Percentiles rank a stretch among this genome's conserved stretches.
Conservation (phyloP, 1,140 invertebrate species). For the Cardiocondyla obscurior region DNA sequence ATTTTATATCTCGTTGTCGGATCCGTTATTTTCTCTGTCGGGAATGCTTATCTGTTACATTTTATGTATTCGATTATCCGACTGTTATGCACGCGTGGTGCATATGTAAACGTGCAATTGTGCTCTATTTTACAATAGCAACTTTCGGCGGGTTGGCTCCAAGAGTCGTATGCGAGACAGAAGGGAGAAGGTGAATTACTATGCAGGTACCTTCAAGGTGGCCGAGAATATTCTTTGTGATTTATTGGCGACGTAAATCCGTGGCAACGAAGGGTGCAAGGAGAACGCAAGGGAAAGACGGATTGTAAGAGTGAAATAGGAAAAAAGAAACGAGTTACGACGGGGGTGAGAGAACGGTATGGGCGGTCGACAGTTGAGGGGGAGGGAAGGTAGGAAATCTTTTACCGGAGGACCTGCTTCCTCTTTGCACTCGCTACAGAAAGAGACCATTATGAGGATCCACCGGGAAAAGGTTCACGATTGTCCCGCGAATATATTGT, state of each 20-base stretch:
- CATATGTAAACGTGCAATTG: neutral
- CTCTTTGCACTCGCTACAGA: constrained; percentile 39
- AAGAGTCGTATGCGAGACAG: constrained; percentile 37
- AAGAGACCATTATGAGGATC: constrained; percentile 53
- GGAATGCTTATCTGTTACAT: neutral
- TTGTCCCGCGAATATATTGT: constrained; percentile 56
- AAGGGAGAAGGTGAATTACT: constrained; percentile 40
- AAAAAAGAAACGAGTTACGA: constrained; percentile 9
- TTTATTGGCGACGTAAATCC: constrained; percentile 59
- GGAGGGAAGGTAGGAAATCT: constrained; percentile 31
- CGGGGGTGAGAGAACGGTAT: neutral
- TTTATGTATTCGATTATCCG: neutral
- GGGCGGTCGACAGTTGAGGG: neutral
- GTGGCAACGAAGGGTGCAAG: constrained; percentile 5
- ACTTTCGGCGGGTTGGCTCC: constrained; percentile 10
- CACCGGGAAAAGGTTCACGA: constrained; percentile 42
- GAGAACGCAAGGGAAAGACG: constrained; percentile 10
- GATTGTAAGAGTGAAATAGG: constrained; percentile 28
- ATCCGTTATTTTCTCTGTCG: neutral
- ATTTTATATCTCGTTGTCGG: neutral
- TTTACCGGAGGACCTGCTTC: constrained; percentile 33
- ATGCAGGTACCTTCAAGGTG: constrained; percentile 49
- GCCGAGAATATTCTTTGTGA: constrained; percentile 58
- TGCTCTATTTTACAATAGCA: constrained; percentile 7
- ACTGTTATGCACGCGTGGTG: neutral